Conservation (phyloP, 2,113 vertebrate genomes). For the Periophthalmodon schlosseri region DNA sequence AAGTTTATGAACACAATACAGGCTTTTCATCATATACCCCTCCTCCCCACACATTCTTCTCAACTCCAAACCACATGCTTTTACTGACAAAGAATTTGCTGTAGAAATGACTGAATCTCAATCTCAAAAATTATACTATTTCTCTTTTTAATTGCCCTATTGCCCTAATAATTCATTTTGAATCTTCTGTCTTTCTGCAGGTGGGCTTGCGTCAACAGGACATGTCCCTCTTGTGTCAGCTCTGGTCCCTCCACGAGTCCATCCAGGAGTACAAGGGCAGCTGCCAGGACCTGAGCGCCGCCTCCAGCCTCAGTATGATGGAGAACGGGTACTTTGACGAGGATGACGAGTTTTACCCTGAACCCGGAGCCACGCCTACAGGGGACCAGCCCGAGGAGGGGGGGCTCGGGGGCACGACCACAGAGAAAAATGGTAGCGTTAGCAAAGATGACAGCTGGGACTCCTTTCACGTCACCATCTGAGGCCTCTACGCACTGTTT, state of each 20-base stretch:
- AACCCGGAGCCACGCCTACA: slow-evolving; percentile 74
- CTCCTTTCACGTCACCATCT: slow-evolving; percentile 79
- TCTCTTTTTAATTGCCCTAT: no score
- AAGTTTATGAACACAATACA: no score
- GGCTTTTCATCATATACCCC: no score
- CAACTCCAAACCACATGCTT: no score
- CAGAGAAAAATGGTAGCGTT: slow-evolving; percentile 60
- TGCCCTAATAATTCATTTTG: neutral
- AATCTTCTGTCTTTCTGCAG: slow-evolving; percentile 59
- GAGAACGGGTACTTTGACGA: slow-evolving; percentile 97
- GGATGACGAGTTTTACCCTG: slow-evolving; percentile 90
- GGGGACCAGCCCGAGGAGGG: slow-evolving; percentile 71
- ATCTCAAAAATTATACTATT: no score
- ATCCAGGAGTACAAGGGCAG: slow-evolving; percentile 99
- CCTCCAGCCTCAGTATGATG: slow-evolving; percentile 83
- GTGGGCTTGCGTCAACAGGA: slow-evolving; percentile 97
- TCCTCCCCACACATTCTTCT: no score
- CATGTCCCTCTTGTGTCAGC: slow-evolving; percentile 97
- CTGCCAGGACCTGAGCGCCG: slow-evolving; percentile 87
- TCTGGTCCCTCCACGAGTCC: slow-evolving; percentile 96
- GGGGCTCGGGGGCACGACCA: slow-evolving; percentile 45
- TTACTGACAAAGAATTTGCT: no score
- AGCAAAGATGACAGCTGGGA: slow-evolving; percentile 82
- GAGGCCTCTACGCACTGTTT: slow-evolving; percentile 36
- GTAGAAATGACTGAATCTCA: no score